Percentiles rank a stretch among this genome's conserved stretches.
Evolutionary conservation across 2,797 vertebrate genomes (phyloP).

Genomic region (Odontamblyopus rebecca): DNA sequence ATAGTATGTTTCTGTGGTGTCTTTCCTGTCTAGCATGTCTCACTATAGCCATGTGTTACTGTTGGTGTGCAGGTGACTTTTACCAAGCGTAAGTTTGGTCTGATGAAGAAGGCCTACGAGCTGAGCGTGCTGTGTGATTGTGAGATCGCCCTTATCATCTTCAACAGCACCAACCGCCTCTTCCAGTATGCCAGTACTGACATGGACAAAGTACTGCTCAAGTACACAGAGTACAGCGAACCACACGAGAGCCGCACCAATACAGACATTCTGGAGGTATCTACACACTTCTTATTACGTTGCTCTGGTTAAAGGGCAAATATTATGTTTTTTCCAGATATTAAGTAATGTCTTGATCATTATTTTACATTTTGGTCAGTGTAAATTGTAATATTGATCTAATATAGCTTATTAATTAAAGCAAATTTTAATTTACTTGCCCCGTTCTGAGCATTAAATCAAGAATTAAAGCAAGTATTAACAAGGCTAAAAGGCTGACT

Average conservation of each 20-base stretch:
- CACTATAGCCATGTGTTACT: neutral
- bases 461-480: too few relatives aligned
- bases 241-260: constrained; percentile 97
- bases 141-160: constrained; percentile 98
- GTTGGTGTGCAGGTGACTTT: constrained; percentile 85
- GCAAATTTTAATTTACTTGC: too few relatives aligned
- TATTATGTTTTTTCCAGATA: too few relatives aligned
- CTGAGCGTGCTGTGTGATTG: constrained; percentile 96
- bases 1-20: neutral
- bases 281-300: neutral
- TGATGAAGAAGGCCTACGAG: constrained; percentile 98
- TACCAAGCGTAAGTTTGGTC: constrained; percentile 93
- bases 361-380: too few relatives aligned
- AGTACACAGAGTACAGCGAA: constrained; percentile 96
- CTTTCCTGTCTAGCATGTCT: neutral
- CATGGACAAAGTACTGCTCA: constrained; percentile 94
- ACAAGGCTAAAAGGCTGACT: too few relatives aligned
- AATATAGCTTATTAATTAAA: too few relatives aligned
- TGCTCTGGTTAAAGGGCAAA: neutral
- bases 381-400: too few relatives aligned
- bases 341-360: too few relatives aligned
- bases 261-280: constrained; percentile 84
- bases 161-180: constrained; percentile 94
- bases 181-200: constrained; percentile 98
- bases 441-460: too few relatives aligned